Evolutionary conservation across 1,140 invertebrate species (phyloP).

Genomic region (Microplitis demolitor): DNA sequence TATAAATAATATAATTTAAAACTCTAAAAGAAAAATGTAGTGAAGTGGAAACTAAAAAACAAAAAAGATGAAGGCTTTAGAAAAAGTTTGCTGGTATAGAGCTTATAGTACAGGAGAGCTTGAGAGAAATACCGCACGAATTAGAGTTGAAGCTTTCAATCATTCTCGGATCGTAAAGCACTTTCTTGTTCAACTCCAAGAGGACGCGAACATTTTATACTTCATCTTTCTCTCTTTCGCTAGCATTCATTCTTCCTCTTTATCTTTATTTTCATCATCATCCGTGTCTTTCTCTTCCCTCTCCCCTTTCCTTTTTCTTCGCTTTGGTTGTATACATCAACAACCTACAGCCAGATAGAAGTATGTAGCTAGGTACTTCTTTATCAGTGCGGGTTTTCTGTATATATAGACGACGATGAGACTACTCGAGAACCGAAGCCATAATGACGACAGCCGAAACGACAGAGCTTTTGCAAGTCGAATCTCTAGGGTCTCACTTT

Average conservation of each 20-base stretch:
- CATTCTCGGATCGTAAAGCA: slow-evolving; percentile 20
- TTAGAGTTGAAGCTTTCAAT: slow-evolving; percentile 27
- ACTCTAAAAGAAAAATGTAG: background rate
- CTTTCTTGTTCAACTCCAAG: slow-evolving; percentile 15
- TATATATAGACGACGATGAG: too few species aligned
- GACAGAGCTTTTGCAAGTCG: slow-evolving; percentile 18
- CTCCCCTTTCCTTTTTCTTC: background rate
- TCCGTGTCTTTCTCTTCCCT: background rate
- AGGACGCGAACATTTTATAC: background rate
- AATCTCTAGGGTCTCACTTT: slow-evolving; percentile 16
- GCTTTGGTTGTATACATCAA: too few species aligned
- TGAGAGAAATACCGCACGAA: slow-evolving; percentile 2
- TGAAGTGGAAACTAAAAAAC: background rate
- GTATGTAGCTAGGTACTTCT: background rate
- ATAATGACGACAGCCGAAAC: background rate
- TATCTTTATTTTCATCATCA: background rate
- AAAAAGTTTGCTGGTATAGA: background rate
- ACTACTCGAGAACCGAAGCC: slow-evolving; percentile 6
- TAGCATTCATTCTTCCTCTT: background rate
- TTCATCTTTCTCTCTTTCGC: background rate
- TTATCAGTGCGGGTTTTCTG: slow-evolving; percentile 4
- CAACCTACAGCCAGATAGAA: too few species aligned
- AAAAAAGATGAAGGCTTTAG: background rate
- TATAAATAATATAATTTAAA: too few species aligned
- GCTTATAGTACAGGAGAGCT: background rate